Evolutionary conservation across 2,797 vertebrate genomes (phyloP).

Genomic region (Characodon lateralis): DNA sequence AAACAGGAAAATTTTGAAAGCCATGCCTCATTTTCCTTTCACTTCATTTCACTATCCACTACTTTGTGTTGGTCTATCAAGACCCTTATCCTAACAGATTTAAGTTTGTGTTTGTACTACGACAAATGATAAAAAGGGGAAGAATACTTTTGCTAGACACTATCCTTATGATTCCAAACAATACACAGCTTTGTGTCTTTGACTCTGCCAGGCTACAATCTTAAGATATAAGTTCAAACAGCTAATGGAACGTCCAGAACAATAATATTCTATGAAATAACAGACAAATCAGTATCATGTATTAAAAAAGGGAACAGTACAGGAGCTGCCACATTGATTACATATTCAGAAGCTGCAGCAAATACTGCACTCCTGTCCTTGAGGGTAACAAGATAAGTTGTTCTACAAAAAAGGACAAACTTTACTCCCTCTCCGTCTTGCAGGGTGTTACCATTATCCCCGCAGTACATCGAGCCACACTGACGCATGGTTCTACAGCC

Average conservation of each 20-base stretch:
- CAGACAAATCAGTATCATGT: not conserved
- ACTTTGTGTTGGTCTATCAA: not conserved
- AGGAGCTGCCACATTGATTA: not conserved
- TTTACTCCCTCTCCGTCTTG: conserved; percentile 27
- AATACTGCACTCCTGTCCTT: conserved; percentile 20
- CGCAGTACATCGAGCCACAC: conserved; percentile 36
- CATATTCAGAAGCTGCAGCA: conserved; percentile 28
- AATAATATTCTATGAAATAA: conserved; percentile 13
- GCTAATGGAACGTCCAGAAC: not conserved
- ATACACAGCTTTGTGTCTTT: not conserved
- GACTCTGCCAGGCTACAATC: not conserved
- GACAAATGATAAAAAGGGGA: not conserved
- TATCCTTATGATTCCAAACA: not conserved
- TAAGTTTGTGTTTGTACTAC: not conserved
- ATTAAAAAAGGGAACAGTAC: conserved; percentile 10
- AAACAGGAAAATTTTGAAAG: no score
- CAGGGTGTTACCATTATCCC: conserved; percentile 28
- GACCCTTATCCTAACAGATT: not conserved
- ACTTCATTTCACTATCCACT: not conserved
- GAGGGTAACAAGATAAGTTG: conserved; percentile 18
- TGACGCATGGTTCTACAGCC: conserved; percentile 38
- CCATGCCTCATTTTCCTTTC: no score
- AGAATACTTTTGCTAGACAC: not conserved
- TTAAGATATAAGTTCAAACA: not conserved
- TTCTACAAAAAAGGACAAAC: conserved; percentile 7